Percentiles rank a stretch among this genome's conserved stretches.
phyloP scores from a whole-genome alignment of 2,888 invertebrate genomes.

The Drosophila subsilvestris region DNA sequence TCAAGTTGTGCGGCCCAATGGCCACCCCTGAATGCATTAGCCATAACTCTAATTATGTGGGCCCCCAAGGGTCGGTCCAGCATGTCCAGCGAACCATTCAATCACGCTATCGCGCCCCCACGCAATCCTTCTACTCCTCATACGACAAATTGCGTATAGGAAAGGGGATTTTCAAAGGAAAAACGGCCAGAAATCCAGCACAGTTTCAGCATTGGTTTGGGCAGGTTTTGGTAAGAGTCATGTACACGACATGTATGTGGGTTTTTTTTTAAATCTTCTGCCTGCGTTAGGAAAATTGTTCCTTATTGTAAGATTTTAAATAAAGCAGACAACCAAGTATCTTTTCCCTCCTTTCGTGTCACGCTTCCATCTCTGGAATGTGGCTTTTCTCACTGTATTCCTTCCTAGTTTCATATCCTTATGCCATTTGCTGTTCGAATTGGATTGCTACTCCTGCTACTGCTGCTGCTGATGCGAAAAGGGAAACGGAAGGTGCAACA shows the following conservation, averaged over 20 bases:
- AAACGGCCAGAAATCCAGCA: slow-evolving; percentile 19
- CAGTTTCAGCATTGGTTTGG: background rate
- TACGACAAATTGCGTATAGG: slow-evolving; percentile 70
- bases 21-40: slow-evolving; percentile 64
- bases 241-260: background rate
- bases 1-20: slow-evolving; percentile 42
- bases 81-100: slow-evolving; percentile 65
- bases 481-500: slow-evolving; percentile 19
- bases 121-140: slow-evolving; percentile 31
- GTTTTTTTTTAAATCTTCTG: background rate
- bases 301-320: background rate
- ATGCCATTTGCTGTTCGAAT: background rate
- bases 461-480: background rate
- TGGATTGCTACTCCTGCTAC: background rate
- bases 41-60: slow-evolving; percentile 75
- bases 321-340: background rate
- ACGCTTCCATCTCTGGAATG: background rate
- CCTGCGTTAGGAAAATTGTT: too few relatives aligned
- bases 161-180: slow-evolving; percentile 59
- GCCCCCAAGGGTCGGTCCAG: slow-evolving; percentile 30
- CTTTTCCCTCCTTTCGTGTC: background rate
- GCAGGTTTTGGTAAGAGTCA: background rate
- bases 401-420: slow-evolving; percentile 2
- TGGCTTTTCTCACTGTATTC: background rate
- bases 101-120: slow-evolving; percentile 70